phyloP scores from a whole-genome alignment of 2,113 vertebrate species.

The Chaetura pelagica region DNA sequence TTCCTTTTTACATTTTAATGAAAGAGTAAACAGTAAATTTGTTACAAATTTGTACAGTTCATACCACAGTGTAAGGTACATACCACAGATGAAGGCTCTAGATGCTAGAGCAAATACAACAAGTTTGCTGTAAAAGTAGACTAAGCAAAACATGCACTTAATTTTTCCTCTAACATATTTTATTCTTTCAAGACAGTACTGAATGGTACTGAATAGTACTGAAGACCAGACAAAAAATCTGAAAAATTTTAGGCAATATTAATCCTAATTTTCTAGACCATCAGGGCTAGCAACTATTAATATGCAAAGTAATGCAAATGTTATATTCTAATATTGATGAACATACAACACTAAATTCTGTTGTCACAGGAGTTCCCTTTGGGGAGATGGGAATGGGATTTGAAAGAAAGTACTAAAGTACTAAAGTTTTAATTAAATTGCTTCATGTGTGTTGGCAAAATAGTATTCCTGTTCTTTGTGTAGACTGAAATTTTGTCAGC shows the following conservation, averaged over 20 bases:
- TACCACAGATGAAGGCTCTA: neutral
- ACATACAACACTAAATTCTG: neutral
- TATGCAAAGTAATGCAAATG: neutral
- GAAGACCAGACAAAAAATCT: neutral
- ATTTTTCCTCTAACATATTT: neutral
- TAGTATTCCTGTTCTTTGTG: neutral
- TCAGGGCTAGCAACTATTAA: neutral
- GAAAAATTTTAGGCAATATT: neutral
- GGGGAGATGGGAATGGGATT: neutral
- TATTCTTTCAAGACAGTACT: neutral
- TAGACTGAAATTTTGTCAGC: neutral
- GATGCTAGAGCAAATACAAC: neutral
- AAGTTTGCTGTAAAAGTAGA: neutral
- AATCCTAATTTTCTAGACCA: neutral
- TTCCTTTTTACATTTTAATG: neutral
- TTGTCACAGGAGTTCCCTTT: neutral
- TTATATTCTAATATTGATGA: neutral
- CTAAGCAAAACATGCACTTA: neutral
- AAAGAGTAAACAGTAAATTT: neutral
- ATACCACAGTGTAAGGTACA: neutral
- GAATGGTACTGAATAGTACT: neutral
- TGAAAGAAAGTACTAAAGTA: neutral
- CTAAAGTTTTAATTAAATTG: neutral
- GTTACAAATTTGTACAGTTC: neutral
- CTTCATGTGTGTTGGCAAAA: neutral